A percentile compares a stretch with the other conserved stretches of the same genome.
These are phyloP conservation scores for Morone saxatilis DNA, from an alignment of 2,113 vertebrate genomes.

Conservation along the genomic window DNA sequence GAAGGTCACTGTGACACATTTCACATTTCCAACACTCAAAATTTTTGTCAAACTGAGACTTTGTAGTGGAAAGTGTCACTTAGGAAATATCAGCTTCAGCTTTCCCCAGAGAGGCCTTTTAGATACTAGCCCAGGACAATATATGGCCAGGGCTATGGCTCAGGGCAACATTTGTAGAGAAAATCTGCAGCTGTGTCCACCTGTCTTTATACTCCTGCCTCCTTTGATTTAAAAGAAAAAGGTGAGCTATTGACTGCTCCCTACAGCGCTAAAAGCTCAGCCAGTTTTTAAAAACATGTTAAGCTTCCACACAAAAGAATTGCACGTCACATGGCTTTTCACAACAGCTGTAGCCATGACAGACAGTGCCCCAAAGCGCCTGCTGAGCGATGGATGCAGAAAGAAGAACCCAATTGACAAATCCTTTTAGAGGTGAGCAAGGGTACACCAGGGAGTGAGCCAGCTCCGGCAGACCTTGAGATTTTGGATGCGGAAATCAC, in stretches of 20 bases:
- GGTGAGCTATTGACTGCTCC: constrained; percentile 22
- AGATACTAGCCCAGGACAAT: constrained; percentile 26
- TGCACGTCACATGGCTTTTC: constrained; percentile 34
- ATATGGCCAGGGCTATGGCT: constrained; percentile 3
- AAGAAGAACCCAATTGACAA: constrained; percentile 19
- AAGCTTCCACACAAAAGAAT: constrained; percentile 33
- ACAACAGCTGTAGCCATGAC: constrained; percentile 55
- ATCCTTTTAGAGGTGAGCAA: constrained; percentile 33
- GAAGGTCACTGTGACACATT: constrained; percentile 46
- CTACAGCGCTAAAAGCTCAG: constrained; percentile 42
- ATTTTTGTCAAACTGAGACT: constrained; percentile 33
- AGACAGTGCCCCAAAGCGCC: background rate
- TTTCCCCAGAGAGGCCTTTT: constrained; percentile 5
- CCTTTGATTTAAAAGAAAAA: constrained; percentile 48
- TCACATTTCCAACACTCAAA: constrained; percentile 29
- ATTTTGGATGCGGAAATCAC: constrained; percentile 11
- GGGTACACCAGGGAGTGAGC: background rate
- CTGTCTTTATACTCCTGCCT: constrained; percentile 25
- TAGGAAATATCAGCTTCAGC: constrained; percentile 17
- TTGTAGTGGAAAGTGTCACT: constrained; percentile 48
- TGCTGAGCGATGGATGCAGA: constrained; percentile 15
- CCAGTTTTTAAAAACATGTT: constrained; percentile 14
- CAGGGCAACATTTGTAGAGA: constrained; percentile 17
- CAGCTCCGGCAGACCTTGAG: background rate
- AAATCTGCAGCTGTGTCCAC: constrained; percentile 21